Evolutionary conservation across 1,140 invertebrate genomes (phyloP).

Genomic region (Alviniconcha marisindica): DNA sequence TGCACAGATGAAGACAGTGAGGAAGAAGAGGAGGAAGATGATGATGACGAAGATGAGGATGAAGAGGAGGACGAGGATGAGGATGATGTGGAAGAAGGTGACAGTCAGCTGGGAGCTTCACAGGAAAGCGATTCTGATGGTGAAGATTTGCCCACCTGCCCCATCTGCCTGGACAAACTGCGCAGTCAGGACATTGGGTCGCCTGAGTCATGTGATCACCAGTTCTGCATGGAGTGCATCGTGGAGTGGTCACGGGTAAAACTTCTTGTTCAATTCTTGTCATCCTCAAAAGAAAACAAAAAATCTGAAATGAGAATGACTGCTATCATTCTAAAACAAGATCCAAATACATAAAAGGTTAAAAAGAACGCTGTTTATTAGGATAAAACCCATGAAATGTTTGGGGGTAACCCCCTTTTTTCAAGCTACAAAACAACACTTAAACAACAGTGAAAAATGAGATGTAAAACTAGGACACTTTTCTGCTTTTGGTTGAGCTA

Average conservation of each 20-base stretch:
- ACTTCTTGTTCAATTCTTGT: no score
- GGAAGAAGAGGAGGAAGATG: slow-evolving; percentile 16
- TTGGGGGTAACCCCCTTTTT: no score
- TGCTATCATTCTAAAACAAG: no score
- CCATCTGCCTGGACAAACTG: slow-evolving; percentile 84
- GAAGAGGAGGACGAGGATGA: slow-evolving; percentile 46
- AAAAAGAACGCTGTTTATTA: no score
- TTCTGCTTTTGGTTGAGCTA: no score
- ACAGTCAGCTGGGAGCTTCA: slow-evolving; percentile 32
- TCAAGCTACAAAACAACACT: no score
- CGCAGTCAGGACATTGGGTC: slow-evolving; percentile 86
- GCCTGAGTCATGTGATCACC: slow-evolving; percentile 91
- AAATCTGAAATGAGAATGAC: no score
- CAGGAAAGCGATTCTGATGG: slow-evolving; percentile 76
- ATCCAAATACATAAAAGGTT: no score
- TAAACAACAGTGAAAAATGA: no score
- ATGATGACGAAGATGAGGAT: slow-evolving; percentile 17
- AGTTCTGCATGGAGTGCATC: slow-evolving; percentile 92
- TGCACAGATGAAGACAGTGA: background rate
- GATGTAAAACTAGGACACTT: no score
- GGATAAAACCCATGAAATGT: no score
- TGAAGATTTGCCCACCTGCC: slow-evolving; percentile 83
- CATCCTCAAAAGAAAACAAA: no score
- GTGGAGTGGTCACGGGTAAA: slow-evolving; percentile 90
- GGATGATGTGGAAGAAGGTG: slow-evolving; percentile 37